Evolutionary conservation across 2,797 vertebrate genomes (phyloP).

Genomic region (Helarctos malayanus): DNA sequence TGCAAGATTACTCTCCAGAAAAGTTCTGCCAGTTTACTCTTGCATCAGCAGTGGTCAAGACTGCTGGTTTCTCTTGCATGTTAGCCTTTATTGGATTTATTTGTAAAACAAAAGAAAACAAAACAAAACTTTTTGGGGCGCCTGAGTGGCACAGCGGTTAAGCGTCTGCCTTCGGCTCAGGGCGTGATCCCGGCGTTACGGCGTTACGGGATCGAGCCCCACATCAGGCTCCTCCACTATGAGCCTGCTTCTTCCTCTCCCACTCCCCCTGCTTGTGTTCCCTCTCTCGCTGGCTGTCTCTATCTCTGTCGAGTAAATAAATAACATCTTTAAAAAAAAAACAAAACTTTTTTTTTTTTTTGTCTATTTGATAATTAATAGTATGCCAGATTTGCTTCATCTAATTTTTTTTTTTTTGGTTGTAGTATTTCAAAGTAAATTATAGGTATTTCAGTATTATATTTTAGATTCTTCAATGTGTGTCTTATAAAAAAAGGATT

Average conservation of each 20-base stretch:
- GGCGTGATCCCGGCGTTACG: too few species aligned
- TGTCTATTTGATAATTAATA: conserved; percentile 22
- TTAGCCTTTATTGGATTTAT: neutral
- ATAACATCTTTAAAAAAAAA: neutral
- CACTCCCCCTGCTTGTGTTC: too few species aligned
- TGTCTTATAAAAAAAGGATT: neutral
- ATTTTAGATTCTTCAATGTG: neutral
- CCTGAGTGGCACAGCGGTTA: too few species aligned
- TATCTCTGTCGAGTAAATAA: too few species aligned
- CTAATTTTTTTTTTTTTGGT: neutral
- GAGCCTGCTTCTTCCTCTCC: too few species aligned
- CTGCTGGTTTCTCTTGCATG: neutral
- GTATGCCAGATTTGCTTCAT: neutral
- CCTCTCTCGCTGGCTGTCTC: too few species aligned
- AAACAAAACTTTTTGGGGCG: too few species aligned
- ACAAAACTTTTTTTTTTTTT: too few species aligned
- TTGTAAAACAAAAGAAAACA: neutral
- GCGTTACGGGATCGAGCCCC: too few species aligned
- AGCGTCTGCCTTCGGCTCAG: too few species aligned
- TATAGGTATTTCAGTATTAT: neutral
- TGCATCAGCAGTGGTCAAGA: neutral
- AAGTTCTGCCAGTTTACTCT: neutral
- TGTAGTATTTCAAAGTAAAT: conserved; percentile 37
- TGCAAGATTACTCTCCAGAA: neutral
- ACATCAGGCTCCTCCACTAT: too few species aligned